These are phyloP conservation scores for Centropristis striata DNA, from an alignment of 2,113 vertebrate genomes.

Conservation along the genomic window DNA sequence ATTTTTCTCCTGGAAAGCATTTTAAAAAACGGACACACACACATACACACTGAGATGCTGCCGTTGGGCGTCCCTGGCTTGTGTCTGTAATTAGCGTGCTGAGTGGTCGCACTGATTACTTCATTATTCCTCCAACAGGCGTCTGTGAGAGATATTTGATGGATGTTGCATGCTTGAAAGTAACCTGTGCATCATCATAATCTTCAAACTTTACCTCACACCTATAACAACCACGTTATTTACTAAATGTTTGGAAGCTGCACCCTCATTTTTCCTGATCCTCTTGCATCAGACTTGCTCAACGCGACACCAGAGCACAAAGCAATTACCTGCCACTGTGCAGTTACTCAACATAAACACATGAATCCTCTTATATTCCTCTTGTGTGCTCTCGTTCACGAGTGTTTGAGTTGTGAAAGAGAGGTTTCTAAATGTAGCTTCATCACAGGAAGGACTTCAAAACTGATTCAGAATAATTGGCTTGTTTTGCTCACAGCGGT, in stretches of 20 bases:
- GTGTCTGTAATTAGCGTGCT: conserved; percentile 74
- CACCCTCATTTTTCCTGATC: conserved; percentile 30
- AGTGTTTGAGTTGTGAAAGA: conserved; percentile 37
- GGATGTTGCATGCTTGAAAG: conserved; percentile 65
- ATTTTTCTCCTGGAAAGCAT: conserved; percentile 52
- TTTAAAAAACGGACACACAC: conserved; percentile 22
- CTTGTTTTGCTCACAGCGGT: conserved; percentile 60
- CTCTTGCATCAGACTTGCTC: conserved; percentile 41
- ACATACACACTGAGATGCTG: conserved; percentile 31
- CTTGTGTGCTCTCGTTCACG: not conserved
- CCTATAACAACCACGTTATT: not conserved
- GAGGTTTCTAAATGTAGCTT: conserved; percentile 24
- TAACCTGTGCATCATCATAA: conserved; percentile 51
- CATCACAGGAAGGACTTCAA: conserved; percentile 28
- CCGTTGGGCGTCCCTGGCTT: conserved; percentile 45
- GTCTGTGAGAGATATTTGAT: conserved; percentile 69
- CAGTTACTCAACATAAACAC: conserved; percentile 28
- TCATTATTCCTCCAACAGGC: conserved; percentile 79
- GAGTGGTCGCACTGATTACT: conserved; percentile 81
- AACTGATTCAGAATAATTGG: conserved; percentile 47
- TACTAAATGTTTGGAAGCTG: conserved; percentile 3
- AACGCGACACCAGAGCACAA: not conserved
- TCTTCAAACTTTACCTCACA: conserved; percentile 7
- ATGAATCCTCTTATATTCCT: not conserved
- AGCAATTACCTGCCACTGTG: conserved; percentile 2